Evolutionary conservation across 1,140 invertebrate genomes (phyloP), one percentile per base, ranked within the genome.

Genomic region (Camponotus vicinus): DNA sequence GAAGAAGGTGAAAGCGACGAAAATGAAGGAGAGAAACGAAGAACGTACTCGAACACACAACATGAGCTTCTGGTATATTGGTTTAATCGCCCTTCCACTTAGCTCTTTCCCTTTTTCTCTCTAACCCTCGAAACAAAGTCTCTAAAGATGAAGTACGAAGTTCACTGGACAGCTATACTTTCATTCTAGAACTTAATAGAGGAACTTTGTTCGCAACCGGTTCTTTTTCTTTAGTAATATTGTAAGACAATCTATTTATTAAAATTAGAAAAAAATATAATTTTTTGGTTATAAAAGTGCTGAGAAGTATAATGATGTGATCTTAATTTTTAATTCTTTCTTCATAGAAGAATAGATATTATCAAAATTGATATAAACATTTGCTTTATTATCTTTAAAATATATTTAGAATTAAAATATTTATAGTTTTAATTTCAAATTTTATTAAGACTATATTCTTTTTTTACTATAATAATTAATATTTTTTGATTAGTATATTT

Each of bases 61-160:
- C 57, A 55, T 69, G n/a, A 69, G 71, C 85, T 87, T 90, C 59
- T 85, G 63, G 75, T 85, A 80, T 83, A 91, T 89, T 88, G 85
- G 82, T 86, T 90, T 89, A 92, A 91, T 90, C 84, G 79, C 75
- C 63, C 70, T 49, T 86, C 45, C 70, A 79, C 86, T 90, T 87
- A 77, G 79, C 83, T 52, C 49, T 92, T 86, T 85, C 37, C 49
- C 80, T 67, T 79, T 66, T 82, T 63, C 73, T 69, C 34, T 34
- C 9, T 45, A 73, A 85, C 85, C 71, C 82, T 78, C 52, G 79
- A 87, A 91, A 91, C 85, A 91, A 91, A 91, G 85, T 86, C 83
- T 40, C 83, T 73, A 66, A 87, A 76, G 86, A 88, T 89, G 84
- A 88, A 91, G 88, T 86, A 86, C 40, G 61, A 85, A 89, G 86